Base-by-base conservation (phyloP, 2,113 vertebrate genomes). In the Silurus asotus region DNA sequence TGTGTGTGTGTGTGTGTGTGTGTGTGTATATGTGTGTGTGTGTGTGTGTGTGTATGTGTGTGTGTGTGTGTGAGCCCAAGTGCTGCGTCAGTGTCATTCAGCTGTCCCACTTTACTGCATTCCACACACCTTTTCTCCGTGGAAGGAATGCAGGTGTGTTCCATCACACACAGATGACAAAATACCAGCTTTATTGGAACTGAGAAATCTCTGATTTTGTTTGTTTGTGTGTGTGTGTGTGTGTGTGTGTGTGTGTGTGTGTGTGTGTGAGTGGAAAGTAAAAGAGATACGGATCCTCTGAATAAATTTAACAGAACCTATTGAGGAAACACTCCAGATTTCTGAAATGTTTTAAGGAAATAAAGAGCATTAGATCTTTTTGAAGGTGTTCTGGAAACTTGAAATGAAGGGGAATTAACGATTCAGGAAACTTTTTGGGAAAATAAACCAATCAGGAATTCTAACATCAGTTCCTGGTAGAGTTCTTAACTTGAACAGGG, bases 171-270 rank as follows among this genome's bases (percentile, higher is more conserved):
- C 65, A 48, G 37, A 83, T 59, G 48, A 51, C 67, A 83, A 70
- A 67, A 84, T 82, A 69, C 49, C 69, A 55, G 61, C 51, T 61
- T 76, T 51, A n/a, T 64, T 81, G 67, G 49, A 82, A 17, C 59
- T 84, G 77, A 84, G 65, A 64, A 55, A 70, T 78, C 53, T n/a
- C 6, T 28, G 51, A n/a, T 59, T 64, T 6, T 8, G 28, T 45
- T 51, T 25, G n/a, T 59, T 55, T 37, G 86, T 82, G 62, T 20
- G 62, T 69, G 13, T 23, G 55, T 55, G 67, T 82, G 25, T n/a
- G 15, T 53, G 45, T 69, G 55, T 64, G 53, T 70, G 65, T 8
- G n/a, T 69, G 67, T 69, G 13, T 45, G 61, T 62, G 61, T 62
- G 61, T 62, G 61, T 62, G 61, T n/a, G 59, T 62, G 56, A 10